Conservation (phyloP, 1,140 invertebrate genomes). For the Ceratitis capitata region DNA sequence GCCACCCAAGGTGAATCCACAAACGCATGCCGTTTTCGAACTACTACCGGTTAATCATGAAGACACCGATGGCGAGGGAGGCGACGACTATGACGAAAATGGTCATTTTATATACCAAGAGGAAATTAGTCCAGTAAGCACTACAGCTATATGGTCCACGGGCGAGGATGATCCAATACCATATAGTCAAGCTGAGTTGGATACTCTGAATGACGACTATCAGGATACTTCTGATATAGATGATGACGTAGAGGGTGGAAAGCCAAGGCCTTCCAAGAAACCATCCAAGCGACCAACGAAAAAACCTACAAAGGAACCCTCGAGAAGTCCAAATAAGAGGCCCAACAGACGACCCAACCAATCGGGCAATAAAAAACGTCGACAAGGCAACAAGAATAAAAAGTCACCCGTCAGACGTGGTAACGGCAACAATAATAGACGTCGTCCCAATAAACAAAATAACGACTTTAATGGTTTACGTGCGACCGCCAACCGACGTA, state of each 20-base stretch:
- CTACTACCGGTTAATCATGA: conserved; percentile 49
- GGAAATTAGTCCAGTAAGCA: conserved; percentile 46
- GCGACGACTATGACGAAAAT: conserved; percentile 43
- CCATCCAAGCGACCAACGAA: not conserved
- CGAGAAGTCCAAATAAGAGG: not conserved
- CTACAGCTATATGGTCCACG: conserved; percentile 53
- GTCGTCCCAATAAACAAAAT: conserved; percentile 12
- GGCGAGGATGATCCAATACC: conserved; percentile 45
- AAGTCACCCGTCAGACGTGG: conserved; percentile 20
- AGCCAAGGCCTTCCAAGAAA: not conserved
- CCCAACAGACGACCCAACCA: conserved; percentile 41
- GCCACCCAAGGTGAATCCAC: conserved; percentile 60
- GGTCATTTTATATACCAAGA: conserved; percentile 40
- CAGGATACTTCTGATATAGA: conserved; percentile 38
- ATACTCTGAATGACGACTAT: not conserved
- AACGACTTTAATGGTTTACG: not conserved
- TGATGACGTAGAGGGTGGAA: not conserved
- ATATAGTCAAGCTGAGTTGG: not conserved
- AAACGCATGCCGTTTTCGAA: conserved; percentile 60
- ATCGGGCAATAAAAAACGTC: not conserved
- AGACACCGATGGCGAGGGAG: conserved; percentile 39
- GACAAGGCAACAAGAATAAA: not conserved
- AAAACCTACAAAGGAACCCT: not conserved
- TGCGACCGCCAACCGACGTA: not conserved
- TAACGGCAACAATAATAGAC: conserved; percentile 41